Percentiles rank a stretch among this genome's conserved stretches.
These are phyloP conservation scores for Limnephilus marmoratus DNA, from an alignment of 2,888 invertebrate species.

Conservation along the genomic window DNA sequence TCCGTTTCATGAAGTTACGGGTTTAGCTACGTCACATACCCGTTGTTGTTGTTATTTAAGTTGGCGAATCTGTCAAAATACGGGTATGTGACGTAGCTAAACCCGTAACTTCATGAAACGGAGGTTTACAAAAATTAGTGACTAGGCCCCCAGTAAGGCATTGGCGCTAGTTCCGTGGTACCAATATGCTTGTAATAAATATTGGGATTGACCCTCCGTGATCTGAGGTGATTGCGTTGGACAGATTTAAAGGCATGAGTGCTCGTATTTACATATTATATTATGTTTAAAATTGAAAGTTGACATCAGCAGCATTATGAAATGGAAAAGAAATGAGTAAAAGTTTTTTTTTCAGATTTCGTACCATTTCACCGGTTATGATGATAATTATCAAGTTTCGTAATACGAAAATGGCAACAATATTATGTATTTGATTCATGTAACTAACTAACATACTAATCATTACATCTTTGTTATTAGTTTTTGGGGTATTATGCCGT, in stretches of 20 bases:
- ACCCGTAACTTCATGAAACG: too few relatives aligned
- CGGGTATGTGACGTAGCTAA: too few relatives aligned
- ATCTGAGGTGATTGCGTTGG: conserved; percentile 15
- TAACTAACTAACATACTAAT: too few relatives aligned
- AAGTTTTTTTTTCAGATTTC: background rate
- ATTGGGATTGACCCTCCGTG: conserved; percentile 23
- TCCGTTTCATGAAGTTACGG: too few relatives aligned
- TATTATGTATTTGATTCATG: background rate
- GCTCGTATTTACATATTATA: conserved; percentile 7
- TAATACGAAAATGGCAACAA: background rate
- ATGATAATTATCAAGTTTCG: background rate
- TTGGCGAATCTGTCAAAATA: too few relatives aligned
- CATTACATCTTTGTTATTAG: too few relatives aligned
- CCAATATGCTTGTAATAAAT: conserved; percentile 20
- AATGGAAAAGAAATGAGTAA: background rate
- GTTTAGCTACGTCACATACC: too few relatives aligned
- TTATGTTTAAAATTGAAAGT: background rate
- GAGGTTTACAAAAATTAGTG: too few relatives aligned
- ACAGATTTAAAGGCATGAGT: conserved; percentile 10
- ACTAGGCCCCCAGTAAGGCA: too few relatives aligned
- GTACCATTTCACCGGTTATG: background rate
- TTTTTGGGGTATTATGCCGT: too few relatives aligned
- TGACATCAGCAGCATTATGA: background rate
- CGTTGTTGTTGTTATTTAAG: too few relatives aligned
- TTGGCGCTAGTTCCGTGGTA: conserved; percentile 6